A percentile compares a stretch with the other conserved stretches of the same genome.
These are phyloP conservation scores for Pogona vitticeps DNA, from an alignment of 2,113 vertebrate species.

Conservation along the genomic window DNA sequence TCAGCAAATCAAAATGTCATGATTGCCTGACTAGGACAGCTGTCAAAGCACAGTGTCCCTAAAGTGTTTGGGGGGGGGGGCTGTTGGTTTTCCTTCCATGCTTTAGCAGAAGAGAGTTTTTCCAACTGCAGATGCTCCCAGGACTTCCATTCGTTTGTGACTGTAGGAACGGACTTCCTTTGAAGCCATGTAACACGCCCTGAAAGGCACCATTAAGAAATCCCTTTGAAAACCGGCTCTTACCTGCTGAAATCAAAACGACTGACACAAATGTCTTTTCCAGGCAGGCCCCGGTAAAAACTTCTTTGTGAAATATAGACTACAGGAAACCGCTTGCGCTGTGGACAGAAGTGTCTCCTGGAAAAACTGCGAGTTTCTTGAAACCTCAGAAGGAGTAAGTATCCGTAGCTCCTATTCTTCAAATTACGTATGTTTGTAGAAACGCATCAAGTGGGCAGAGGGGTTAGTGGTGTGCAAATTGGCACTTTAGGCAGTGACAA, in stretches of 20 bases:
- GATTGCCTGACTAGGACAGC: not conserved
- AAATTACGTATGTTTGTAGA: not conserved
- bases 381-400: slow-evolving; percentile 71
- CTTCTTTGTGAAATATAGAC: slow-evolving; percentile 77
- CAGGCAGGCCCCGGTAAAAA: slow-evolving; percentile 73
- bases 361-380: slow-evolving; percentile 83
- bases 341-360: slow-evolving; percentile 72
- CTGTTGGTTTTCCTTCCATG: not conserved
- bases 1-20: not conserved
- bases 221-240: not conserved
- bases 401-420: not conserved
- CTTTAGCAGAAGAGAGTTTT: not conserved
- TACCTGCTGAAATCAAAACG: not conserved
- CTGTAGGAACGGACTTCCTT: not conserved
- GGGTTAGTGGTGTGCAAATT: not conserved
- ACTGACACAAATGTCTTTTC: not conserved
- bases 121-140: not conserved
- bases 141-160: not conserved
- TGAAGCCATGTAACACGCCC: not conserved
- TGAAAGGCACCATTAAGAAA: not conserved
- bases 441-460: not conserved
- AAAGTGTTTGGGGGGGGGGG: not conserved
- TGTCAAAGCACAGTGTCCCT: not conserved
- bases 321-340: slow-evolving; percentile 79
- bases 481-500: not conserved